Percentiles rank a stretch among this genome's conserved stretches.
These are phyloP conservation scores for Drosophila littoralis DNA, from an alignment of 1,140 invertebrate species.

Conservation along the genomic window DNA sequence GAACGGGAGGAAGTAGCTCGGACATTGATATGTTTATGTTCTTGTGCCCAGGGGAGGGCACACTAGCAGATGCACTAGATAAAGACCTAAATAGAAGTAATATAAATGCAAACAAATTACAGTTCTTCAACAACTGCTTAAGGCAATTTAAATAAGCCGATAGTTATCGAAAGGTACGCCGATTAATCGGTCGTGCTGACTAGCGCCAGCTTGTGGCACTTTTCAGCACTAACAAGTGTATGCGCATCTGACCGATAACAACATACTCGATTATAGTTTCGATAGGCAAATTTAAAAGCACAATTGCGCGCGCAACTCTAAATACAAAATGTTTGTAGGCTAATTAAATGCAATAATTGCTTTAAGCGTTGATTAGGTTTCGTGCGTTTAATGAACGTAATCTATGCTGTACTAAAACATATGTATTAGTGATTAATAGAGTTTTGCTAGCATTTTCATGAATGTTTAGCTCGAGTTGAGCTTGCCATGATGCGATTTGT, in stretches of 20 bases:
- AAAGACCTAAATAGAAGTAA: neutral
- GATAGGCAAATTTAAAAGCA: constrained; percentile 5
- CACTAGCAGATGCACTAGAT: neutral
- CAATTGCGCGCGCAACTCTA: constrained; percentile 9
- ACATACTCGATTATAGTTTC: constrained; percentile 8
- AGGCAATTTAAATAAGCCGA: neutral
- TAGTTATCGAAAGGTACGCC: neutral
- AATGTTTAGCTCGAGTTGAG: constrained; percentile 9
- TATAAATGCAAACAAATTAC: neutral
- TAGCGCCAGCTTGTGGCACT: neutral
- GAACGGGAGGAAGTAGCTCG: neutral
- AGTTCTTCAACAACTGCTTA: neutral
- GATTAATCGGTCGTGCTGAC: neutral
- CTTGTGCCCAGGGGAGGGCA: neutral
- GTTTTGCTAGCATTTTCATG: constrained; percentile 3
- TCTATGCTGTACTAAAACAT: constrained; percentile 1
- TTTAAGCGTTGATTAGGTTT: neutral
- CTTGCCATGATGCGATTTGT: constrained; percentile 17
- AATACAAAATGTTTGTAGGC: neutral
- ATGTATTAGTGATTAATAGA: neutral
- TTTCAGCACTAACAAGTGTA: constrained; percentile 1
- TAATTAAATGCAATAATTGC: neutral
- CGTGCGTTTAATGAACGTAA: constrained; percentile 4
- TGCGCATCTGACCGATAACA: neutral
- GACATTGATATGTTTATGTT: constrained; percentile 3